Conservation (phyloP, 1,140 invertebrate species). For the Acromyrmex charruanus region DNA sequence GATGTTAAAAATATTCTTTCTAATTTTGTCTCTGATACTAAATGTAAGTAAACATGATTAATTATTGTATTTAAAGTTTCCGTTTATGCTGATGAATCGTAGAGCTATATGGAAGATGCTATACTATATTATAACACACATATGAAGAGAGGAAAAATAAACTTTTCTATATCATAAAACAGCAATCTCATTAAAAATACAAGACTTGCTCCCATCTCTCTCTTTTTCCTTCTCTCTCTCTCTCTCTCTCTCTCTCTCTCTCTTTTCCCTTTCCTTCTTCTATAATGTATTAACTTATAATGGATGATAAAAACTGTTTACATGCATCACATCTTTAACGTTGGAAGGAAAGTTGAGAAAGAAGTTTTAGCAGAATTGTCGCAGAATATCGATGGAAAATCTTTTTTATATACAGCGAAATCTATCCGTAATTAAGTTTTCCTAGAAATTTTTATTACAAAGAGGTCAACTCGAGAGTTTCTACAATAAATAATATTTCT, state of each 20-base stretch:
- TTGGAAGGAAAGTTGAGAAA: slow-evolving; percentile 22
- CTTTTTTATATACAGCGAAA: not conserved
- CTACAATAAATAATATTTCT: not conserved
- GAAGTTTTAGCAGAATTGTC: slow-evolving; percentile 28
- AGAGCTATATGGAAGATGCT: not conserved
- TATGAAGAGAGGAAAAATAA: slow-evolving; percentile 16
- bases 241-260: too few species aligned
- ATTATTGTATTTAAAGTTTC: slow-evolving; percentile 12
- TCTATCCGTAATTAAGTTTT: slow-evolving; percentile 26
- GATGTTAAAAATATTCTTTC: not conserved
- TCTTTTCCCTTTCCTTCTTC: not conserved
- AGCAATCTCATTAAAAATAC: slow-evolving; percentile 57
- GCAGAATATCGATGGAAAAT: slow-evolving; percentile 35
- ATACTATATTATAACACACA: not conserved
- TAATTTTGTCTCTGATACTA: not conserved
- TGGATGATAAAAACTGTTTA: slow-evolving; percentile 33
- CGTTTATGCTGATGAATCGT: not conserved
- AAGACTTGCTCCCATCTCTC: not conserved
- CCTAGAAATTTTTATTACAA: not conserved
- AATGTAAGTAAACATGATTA: not conserved
- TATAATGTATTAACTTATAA: slow-evolving; percentile 6
- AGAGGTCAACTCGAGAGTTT: not conserved
- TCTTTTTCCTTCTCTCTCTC: not conserved
- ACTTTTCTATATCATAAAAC: slow-evolving; percentile 18
- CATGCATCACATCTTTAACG: slow-evolving; percentile 23